A percentile compares a stretch with the other conserved stretches of the same genome.
These are phyloP conservation scores for Momotus momota DNA, from an alignment of 2,797 vertebrate species.

Conservation along the genomic window DNA sequence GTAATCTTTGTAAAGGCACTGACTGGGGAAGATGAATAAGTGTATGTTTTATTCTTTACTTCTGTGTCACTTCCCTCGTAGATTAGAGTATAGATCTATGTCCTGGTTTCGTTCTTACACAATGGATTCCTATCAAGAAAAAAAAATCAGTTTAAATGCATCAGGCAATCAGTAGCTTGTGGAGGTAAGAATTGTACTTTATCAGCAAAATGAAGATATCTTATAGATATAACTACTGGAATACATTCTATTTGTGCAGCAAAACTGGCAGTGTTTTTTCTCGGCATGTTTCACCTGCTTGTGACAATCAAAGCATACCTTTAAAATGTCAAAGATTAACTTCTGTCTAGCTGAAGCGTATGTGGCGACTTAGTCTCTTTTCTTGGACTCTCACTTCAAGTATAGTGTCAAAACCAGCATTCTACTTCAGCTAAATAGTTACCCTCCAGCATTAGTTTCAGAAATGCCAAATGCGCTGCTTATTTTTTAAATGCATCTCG, in stretches of 20 bases:
- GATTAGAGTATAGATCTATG: background rate
- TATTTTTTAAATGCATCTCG: background rate
- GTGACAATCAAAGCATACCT: background rate
- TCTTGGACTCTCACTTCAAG: background rate
- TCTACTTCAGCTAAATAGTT: background rate
- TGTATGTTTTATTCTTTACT: background rate
- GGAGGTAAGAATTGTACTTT: background rate
- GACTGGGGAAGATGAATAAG: background rate
- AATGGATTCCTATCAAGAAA: background rate
- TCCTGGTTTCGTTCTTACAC: background rate
- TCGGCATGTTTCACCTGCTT: background rate
- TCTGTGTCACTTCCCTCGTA: background rate
- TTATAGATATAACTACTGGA: background rate
- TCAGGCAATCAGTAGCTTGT: background rate
- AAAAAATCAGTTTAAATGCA: background rate
- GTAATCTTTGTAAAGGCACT: background rate
- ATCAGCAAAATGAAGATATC: background rate
- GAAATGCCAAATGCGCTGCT: slow-evolving; percentile 37
- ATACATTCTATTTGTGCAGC: background rate
- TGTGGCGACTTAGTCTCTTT: background rate
- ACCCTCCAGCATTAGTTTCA: slow-evolving; percentile 7
- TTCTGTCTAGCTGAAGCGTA: background rate
- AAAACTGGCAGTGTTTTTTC: background rate
- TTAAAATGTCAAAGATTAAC: background rate
- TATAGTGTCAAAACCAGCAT: slow-evolving; percentile 2